phyloP scores from a whole-genome alignment of 2,888 invertebrate genomes.

The Mermis nigrescens region DNA sequence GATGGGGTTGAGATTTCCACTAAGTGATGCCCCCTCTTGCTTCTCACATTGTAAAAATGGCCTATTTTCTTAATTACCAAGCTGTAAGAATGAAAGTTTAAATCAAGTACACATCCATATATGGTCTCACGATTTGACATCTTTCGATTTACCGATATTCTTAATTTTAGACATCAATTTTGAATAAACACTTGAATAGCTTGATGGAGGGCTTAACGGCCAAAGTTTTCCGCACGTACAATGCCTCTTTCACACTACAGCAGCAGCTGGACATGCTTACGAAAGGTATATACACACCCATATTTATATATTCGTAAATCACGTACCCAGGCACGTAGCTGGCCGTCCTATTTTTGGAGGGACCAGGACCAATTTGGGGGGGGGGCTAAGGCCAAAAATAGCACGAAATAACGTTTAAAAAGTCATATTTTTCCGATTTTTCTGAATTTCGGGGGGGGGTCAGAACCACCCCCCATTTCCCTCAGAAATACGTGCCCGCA shows the following conservation, averaged over 20 bases:
- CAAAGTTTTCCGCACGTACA: conserved; percentile 99
- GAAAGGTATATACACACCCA: conserved; percentile 37
- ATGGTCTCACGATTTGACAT: too few species aligned
- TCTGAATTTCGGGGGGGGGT: neutral
- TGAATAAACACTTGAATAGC: conserved; percentile 91
- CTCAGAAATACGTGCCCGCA: too few species aligned
- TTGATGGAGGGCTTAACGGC: conserved; percentile 94
- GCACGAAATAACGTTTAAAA: neutral
- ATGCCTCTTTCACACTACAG: conserved; percentile 94
- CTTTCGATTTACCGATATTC: too few species aligned
- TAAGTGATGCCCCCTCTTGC: too few species aligned
- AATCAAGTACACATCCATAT: too few species aligned
- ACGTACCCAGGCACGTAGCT: too few species aligned
- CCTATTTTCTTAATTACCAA: too few species aligned
- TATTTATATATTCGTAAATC: too few species aligned
- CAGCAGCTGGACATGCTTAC: conserved; percentile 84
- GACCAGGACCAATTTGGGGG: neutral
- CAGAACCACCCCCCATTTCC: too few species aligned
- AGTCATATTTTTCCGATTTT: neutral
- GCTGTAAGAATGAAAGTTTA: too few species aligned
- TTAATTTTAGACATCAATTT: conserved; percentile 50
- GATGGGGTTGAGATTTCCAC: too few species aligned
- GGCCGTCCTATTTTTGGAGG: neutral
- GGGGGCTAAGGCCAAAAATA: neutral
- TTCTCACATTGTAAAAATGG: too few species aligned